phyloP scores from a whole-genome alignment of 2,113 vertebrate species.

The Chionis minor region DNA sequence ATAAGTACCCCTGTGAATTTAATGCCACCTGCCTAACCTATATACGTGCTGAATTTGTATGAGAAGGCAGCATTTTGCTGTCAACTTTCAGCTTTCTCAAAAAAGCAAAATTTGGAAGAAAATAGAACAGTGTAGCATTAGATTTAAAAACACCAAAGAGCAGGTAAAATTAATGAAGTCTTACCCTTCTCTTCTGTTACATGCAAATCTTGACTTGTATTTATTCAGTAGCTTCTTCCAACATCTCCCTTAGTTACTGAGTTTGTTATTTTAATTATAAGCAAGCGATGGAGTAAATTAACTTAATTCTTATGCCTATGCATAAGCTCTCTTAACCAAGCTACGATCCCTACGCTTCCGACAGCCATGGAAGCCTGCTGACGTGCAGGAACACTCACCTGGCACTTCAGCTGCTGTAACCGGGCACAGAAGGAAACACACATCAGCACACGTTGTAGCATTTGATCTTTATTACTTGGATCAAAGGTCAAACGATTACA shows the following conservation, averaged over 20 bases:
- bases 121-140: rapidly evolving
- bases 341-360: rapidly evolving
- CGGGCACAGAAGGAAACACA: background rate
- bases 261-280: background rate
- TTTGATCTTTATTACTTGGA: conserved; percentile 53
- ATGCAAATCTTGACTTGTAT: background rate
- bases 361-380: background rate
- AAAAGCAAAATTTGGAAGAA: background rate
- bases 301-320: rapidly evolving
- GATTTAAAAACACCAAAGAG: background rate
- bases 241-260: background rate
- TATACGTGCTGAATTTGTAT: too few species aligned
- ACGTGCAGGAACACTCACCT: background rate
- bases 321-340: background rate
- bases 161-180: background rate
- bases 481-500: conserved; percentile 31
- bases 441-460: background rate
- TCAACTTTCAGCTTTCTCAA: background rate
- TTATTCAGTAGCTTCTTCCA: background rate
- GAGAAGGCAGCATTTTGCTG: background rate
- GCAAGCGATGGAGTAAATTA: background rate
- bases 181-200: background rate
- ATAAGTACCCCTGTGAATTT: too few species aligned
- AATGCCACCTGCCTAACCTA: background rate
- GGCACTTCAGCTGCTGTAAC: background rate